Evolutionary conservation across 2,113 vertebrate genomes (phyloP), one percentile per base, ranked within the genome.

Genomic region (Grammomys dolichurus): DNA sequence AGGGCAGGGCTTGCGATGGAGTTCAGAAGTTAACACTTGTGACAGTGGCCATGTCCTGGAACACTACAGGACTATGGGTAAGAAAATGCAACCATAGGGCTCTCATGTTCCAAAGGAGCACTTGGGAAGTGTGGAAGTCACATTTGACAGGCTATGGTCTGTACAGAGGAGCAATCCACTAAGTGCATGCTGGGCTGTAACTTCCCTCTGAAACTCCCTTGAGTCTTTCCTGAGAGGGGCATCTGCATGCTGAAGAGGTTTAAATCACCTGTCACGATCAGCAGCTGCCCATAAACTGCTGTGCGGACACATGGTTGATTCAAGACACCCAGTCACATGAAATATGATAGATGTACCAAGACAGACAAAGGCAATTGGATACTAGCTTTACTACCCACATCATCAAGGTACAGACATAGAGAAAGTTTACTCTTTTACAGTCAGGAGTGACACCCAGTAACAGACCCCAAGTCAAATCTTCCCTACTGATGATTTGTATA

Each of bases 271-370:
- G 46, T 20, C 6, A 3, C 2, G 9, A 31, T 20, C 19, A 77
- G 3, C 51, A n/a, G 33, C 65, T 67, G 9, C 40, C 87, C 26
- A 14, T 7, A 8, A 63, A 85, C 63, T 73, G 75, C 92, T 2
- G 2, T n/a, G 92, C 92, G 48, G 97, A 96, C 94, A 87, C 91
- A 58, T 26, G 89, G 96, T 96, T 72, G 96, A 96, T 96, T 92
- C 93, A 97, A 70, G 95, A 95, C 0, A 0, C 36, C 58, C 36
- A 1, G 86, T 85, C 46, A 65, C 87, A 67, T 94, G 40, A 88
- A 86, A 89, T 95, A 95, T 97, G 87, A 89, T 69, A 14, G 77
- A 33, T 31, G 17, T 51, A 26, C 6, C 10, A 13, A 76, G 11
- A 46, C 8, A 20, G 40, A 22, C 26, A 76, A 54, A 22, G 33